phyloP scores from a whole-genome alignment of 1,140 invertebrate species.

The Cheumatopsyche charites region DNA sequence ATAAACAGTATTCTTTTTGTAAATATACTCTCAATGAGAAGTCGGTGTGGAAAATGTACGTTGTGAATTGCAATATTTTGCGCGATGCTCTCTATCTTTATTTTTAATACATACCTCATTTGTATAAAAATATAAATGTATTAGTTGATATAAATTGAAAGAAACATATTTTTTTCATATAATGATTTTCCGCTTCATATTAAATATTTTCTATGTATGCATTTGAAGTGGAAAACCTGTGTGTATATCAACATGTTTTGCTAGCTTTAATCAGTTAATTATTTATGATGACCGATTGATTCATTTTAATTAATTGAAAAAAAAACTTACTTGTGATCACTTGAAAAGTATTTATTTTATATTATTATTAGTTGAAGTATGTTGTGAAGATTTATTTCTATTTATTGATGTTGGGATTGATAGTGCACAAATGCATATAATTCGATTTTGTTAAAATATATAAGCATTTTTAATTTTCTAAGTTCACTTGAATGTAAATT shows the following conservation, averaged over 20 bases:
- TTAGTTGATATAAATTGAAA: too few species aligned
- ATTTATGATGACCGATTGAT: too few species aligned
- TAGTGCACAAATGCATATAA: slow-evolving; percentile 3
- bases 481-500: neutral
- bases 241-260: too few species aligned
- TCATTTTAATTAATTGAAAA: slow-evolving; percentile 3
- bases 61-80: slow-evolving; percentile 7
- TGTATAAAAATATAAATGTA: neutral
- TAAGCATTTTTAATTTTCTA: neutral
- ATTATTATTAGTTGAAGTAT: neutral
- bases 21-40: slow-evolving; percentile 25
- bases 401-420: slow-evolving; percentile 14
- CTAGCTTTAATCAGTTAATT: too few species aligned
- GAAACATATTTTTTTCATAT: too few species aligned
- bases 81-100: slow-evolving; percentile 25
- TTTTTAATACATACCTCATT: slow-evolving; percentile 22
- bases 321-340: slow-evolving; percentile 15
- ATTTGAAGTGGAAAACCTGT: too few species aligned
- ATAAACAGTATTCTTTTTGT: slow-evolving; percentile 36
- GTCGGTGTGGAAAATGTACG: too few species aligned
- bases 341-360: slow-evolving; percentile 14
- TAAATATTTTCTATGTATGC: too few species aligned
- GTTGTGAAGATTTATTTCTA: neutral
- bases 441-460: neutral
- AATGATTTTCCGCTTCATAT: too few species aligned